phyloP scores from a whole-genome alignment of 2,797 vertebrate genomes.

The Enteromius argenteus region DNA sequence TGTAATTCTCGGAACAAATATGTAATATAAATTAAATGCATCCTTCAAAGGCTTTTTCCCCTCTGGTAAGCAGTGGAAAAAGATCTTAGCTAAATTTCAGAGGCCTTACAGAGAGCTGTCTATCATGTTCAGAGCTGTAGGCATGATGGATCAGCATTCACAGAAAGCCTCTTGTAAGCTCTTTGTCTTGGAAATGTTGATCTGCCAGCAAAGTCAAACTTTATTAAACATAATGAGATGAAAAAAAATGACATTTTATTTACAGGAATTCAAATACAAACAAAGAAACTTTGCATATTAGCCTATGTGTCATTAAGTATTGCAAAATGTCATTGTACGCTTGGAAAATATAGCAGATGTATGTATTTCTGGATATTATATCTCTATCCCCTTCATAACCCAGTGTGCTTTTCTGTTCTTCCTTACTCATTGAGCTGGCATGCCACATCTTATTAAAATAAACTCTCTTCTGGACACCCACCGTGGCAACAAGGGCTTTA shows the following conservation, averaged over 20 bases:
- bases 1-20: background rate
- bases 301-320: background rate
- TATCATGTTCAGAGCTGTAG: background rate
- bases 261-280: background rate
- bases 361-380: constrained; percentile 20
- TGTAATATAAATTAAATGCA: background rate
- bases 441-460: constrained; percentile 72
- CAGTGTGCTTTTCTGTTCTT: constrained; percentile 21
- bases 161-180: background rate
- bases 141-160: background rate
- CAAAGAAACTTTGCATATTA: background rate
- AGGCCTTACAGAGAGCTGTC: background rate
- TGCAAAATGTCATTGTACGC: background rate
- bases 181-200: background rate
- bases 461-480: constrained; percentile 64
- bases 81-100: background rate
- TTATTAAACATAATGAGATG: background rate
- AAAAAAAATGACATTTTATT: background rate
- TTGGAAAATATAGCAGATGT: background rate
- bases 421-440: constrained; percentile 28
- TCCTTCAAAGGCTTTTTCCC: background rate
- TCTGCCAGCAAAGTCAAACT: background rate
- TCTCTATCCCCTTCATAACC: constrained; percentile 6
- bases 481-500: constrained; percentile 37
- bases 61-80: background rate